Conservation (phyloP, 64 coral and sea anemone species). For the Acropora tenuis region DNA sequence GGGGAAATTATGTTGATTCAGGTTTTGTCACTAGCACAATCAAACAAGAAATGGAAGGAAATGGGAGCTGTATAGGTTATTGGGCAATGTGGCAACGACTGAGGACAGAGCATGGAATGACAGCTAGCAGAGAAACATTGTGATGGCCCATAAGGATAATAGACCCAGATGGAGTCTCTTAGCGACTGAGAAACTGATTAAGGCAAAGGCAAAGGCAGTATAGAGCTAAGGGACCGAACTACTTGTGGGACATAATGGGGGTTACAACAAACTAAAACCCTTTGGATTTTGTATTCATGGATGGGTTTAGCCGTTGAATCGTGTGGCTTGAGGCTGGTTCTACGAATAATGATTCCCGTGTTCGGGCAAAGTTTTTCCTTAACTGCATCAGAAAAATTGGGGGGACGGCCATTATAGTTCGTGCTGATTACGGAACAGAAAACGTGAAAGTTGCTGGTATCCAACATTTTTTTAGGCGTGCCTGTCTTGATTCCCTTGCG, state of each 20-base stretch:
- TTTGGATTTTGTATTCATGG: slow-evolving; percentile 12
- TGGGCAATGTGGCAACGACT: slow-evolving; percentile 3
- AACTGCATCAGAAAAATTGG: background rate
- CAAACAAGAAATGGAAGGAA: background rate
- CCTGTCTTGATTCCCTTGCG: background rate
- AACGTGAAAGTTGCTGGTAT: slow-evolving; percentile 65
- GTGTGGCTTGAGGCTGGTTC: background rate
- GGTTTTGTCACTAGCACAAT: slow-evolving; percentile 7
- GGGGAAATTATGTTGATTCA: background rate
- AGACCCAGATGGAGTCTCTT: background rate
- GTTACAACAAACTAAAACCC: slow-evolving; percentile 56
- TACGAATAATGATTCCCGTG: background rate
- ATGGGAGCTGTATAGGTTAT: slow-evolving; percentile 39
- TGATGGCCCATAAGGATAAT: no score
- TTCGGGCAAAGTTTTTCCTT: slow-evolving; percentile 4
- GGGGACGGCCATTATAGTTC: no score
- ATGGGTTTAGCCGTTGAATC: background rate
- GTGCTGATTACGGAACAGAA: slow-evolving; percentile 56
- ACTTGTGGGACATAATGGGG: slow-evolving; percentile 43
- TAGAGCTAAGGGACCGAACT: slow-evolving; percentile 45
- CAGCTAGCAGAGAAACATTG: slow-evolving; percentile 54
- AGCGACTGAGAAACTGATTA: slow-evolving; percentile 53
- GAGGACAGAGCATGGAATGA: slow-evolving; percentile 15
- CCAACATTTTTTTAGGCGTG: slow-evolving; percentile 49
- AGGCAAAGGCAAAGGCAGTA: slow-evolving; percentile 25